Base-by-base conservation (phyloP, 2,888 invertebrate species). In the Diachrysia chrysitis region DNA sequence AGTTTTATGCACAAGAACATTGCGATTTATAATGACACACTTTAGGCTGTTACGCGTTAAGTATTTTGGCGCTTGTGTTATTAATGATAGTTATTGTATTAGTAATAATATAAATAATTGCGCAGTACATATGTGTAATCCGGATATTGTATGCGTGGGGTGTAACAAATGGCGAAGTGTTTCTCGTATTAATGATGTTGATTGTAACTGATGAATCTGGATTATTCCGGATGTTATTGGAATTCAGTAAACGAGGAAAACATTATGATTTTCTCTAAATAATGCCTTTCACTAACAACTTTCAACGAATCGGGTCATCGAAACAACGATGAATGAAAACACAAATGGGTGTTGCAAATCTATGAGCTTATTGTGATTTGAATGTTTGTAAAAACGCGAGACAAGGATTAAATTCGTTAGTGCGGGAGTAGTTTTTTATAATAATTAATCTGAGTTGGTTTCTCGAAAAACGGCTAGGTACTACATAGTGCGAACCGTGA, bases 31-130 rank as follows among this genome's bases (percentile, higher is more conserved):
- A 57, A 56, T 23, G 58, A 57, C 61, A 64, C 56, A 69, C 64
- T 71, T 71, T 71, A 74, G 78, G 76, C 66, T 71, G 71, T 80
- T 77, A 72, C 77, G 35, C 66, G 73, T 75, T 70, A 78, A 78
- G 70, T 76, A 55, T 66, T 62, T 42, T 66, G 60, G 46, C 67
- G 68, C 64, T 71, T 64, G 42, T 23, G 42, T 73, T 66, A 73
- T 78, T 73, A 76, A 78, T 72, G 58, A 58, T 23, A 62, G 68
- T 59, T 67, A 67, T 72, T 73, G 61, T 64, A 51, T 58, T 19
- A 63, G 14, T 66, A 48, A 46, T 48, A 48, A 7, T 32, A 25
- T 23, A 9, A 48, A 32, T 51, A 17, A 17, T 55, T 54, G 37
- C 53, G 19, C 37, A 10, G 23, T 65, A 51, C 23, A 58, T 63